Percentiles rank a stretch among this genome's conserved stretches.
These are phyloP conservation scores for Spisula subtruncata DNA, from an alignment of 2,888 invertebrate species.

Conservation along the genomic window DNA sequence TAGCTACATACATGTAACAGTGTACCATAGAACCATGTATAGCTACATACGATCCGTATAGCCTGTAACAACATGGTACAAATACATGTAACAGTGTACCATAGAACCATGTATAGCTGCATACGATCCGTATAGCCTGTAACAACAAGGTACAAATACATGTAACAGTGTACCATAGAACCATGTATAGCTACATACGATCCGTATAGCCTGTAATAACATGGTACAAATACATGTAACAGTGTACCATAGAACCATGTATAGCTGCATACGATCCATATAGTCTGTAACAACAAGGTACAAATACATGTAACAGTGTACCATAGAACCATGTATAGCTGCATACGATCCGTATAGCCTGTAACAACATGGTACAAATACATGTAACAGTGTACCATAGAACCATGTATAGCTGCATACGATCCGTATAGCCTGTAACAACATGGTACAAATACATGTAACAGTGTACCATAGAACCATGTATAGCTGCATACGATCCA, in stretches of 20 bases:
- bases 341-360: slow-evolving; percentile 97
- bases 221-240: no score
- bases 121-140: slow-evolving; percentile 96
- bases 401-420: slow-evolving; percentile 98
- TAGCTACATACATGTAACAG: slow-evolving; percentile 98
- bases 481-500: slow-evolving; percentile 98
- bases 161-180: slow-evolving; percentile 98
- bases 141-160: no score
- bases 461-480: slow-evolving; percentile 98
- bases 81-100: no score
- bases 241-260: slow-evolving; percentile 98
- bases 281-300: no score
- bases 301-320: no score
- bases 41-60: slow-evolving; percentile 98
- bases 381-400: slow-evolving; percentile 98
- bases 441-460: no score
- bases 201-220: slow-evolving; percentile 94
- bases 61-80: no score
- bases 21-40: slow-evolving; percentile 98
- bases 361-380: no score
- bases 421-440: slow-evolving; percentile 95
- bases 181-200: slow-evolving; percentile 99
- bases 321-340: slow-evolving; percentile 97
- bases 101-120: slow-evolving; percentile 98
- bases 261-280: slow-evolving; percentile 99